Evolutionary conservation across 2,113 vertebrate genomes (phyloP).

Genomic region (Setophaga coronata): DNA sequence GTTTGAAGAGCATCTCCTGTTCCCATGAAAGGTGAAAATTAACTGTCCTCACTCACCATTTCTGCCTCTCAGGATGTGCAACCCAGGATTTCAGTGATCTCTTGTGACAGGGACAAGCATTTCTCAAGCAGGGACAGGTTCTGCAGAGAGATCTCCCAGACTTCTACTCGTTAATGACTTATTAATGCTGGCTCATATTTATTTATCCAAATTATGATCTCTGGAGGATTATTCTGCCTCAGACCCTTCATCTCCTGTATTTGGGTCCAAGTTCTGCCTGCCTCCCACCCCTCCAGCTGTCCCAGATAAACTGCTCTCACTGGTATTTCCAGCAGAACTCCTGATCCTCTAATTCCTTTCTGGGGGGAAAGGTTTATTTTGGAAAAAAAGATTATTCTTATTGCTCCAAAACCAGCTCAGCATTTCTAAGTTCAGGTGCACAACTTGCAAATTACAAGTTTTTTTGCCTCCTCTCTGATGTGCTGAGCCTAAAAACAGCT

Average conservation of each 20-base stretch:
- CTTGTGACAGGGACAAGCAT: background rate
- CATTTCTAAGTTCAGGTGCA: constrained; percentile 7
- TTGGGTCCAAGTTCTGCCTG: background rate
- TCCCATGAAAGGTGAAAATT: background rate
- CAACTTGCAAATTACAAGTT: constrained; percentile 2
- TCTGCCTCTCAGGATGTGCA: background rate
- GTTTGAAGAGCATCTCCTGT: background rate
- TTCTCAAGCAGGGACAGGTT: background rate
- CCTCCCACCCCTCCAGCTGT: background rate
- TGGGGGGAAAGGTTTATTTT: background rate
- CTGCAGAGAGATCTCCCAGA: background rate
- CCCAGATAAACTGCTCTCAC: background rate
- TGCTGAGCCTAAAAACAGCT: background rate
- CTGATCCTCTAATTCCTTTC: background rate
- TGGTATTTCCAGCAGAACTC: background rate
- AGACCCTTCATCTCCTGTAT: background rate
- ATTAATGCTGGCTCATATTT: background rate
- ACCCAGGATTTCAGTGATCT: background rate
- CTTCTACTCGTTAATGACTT: background rate
- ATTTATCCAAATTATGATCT: background rate
- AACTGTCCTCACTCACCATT: background rate
- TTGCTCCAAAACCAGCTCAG: background rate
- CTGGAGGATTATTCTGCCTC: background rate
- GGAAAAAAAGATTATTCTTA: background rate
- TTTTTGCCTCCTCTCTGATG: background rate